A percentile compares a stretch with the other conserved stretches of the same genome.
Evolutionary conservation across 2,888 invertebrate genomes (phyloP).

Genomic region (Macrophya alboannulata): DNA sequence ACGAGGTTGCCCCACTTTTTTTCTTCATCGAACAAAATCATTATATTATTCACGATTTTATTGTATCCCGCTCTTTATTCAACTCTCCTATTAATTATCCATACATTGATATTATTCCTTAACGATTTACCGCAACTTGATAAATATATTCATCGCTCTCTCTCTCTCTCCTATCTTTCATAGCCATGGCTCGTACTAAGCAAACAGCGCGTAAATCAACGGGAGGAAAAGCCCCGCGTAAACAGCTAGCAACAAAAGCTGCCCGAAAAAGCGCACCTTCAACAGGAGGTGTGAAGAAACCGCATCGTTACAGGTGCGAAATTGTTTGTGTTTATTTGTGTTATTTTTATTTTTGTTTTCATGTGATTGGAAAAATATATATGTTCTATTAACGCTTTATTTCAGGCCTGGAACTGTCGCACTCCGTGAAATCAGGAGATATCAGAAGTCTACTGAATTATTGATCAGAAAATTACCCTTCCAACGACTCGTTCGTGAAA

Average conservation of each 20-base stretch:
- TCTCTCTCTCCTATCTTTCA: slow-evolving; percentile 16
- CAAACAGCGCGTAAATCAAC: slow-evolving; percentile 98
- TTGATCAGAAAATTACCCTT: slow-evolving; percentile 97
- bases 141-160: neutral
- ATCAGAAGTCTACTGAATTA: slow-evolving; percentile 97
- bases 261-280: slow-evolving; percentile 97
- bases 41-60: neutral
- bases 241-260: slow-evolving; percentile 96
- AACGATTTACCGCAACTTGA: neutral
- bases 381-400: neutral
- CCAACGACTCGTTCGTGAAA: slow-evolving; percentile 98
- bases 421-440: slow-evolving; percentile 97
- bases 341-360: no score
- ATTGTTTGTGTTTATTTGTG: neutral
- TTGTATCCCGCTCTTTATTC: neutral
- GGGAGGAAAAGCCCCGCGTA: slow-evolving; percentile 98
- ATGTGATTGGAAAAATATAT: neutral
- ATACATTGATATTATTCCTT: neutral
- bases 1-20: neutral
- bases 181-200: slow-evolving; percentile 96
- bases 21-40: neutral
- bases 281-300: slow-evolving; percentile 97
- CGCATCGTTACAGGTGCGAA: slow-evolving; percentile 91
- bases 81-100: neutral
- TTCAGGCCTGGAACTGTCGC: slow-evolving; percentile 96